These are phyloP conservation scores for Acanthoscelides obtectus DNA, from an alignment of 2,888 invertebrate genomes.

Conservation along the genomic window DNA sequence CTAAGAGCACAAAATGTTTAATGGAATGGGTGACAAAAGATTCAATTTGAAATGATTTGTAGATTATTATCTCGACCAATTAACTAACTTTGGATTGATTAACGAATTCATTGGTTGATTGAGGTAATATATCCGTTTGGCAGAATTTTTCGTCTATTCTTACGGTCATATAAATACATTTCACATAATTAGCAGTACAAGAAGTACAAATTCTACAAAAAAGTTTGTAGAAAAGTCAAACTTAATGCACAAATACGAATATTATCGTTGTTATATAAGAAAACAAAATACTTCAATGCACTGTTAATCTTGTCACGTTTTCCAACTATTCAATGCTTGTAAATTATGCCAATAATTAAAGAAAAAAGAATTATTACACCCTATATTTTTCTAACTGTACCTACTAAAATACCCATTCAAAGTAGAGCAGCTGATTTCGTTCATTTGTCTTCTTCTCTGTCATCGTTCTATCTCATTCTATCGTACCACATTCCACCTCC, in stretches of 20 bases:
- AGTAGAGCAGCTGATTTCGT: slow-evolving; percentile 14
- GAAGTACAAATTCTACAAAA: too few species aligned
- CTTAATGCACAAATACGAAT: background rate
- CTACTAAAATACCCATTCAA: background rate
- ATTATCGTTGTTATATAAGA: background rate
- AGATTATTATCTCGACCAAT: background rate
- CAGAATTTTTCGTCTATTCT: too few species aligned
- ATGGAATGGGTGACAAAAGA: background rate
- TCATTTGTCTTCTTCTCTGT: slow-evolving; percentile 6
- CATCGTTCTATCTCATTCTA: slow-evolving; percentile 3
- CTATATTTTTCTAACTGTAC: background rate
- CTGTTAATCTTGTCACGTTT: background rate
- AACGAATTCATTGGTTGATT: background rate
- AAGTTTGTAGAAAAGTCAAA: too few species aligned
- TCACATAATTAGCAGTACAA: too few species aligned
- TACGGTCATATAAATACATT: too few species aligned
- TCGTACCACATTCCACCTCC: background rate
- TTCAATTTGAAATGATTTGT: background rate
- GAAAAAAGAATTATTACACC: slow-evolving; percentile 4
- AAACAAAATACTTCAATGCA: background rate
- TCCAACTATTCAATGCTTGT: background rate
- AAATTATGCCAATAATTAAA: too few species aligned
- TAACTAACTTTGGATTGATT: background rate
- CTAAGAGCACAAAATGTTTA: too few species aligned
- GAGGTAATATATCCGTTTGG: too few species aligned